Conservation (phyloP, 2,113 vertebrate genomes). For the Phycodurus eques region DNA sequence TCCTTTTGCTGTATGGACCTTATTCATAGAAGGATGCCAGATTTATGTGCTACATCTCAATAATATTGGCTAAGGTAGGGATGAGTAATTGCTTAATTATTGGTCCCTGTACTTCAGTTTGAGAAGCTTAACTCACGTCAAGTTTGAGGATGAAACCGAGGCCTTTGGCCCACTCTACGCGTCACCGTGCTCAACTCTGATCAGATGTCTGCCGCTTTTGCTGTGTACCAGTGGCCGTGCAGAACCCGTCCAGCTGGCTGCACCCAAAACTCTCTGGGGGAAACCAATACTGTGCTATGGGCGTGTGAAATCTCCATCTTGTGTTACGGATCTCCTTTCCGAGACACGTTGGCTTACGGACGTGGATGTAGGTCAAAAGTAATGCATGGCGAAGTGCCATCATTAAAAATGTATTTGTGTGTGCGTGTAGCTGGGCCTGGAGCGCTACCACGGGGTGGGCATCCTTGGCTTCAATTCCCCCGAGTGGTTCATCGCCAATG, state of each 20-base stretch:
- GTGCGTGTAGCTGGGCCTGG: slow-evolving; percentile 72
- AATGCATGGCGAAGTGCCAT: neutral
- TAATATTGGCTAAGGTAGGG: too few relatives aligned
- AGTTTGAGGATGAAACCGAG: too few relatives aligned
- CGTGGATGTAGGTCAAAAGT: slow-evolving; percentile 42
- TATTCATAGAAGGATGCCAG: too few relatives aligned
- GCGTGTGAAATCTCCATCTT: slow-evolving; percentile 44
- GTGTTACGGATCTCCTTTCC: slow-evolving; percentile 48
- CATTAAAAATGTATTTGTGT: slow-evolving; percentile 25
- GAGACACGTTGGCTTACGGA: neutral
- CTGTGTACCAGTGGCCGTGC: neutral
- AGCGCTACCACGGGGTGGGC: slow-evolving; percentile 75
- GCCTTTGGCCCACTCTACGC: too few relatives aligned
- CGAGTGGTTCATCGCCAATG: slow-evolving; percentile 78
- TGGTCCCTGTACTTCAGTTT: too few relatives aligned
- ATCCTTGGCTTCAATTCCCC: slow-evolving; percentile 78
- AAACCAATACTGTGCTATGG: slow-evolving; percentile 31
- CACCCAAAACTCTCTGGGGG: slow-evolving; percentile 1
- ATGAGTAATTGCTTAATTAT: too few relatives aligned
- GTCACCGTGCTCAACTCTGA: too few relatives aligned
- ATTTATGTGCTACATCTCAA: too few relatives aligned
- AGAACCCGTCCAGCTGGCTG: neutral
- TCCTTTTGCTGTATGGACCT: too few relatives aligned
- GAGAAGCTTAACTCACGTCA: too few relatives aligned
- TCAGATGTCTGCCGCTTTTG: neutral